Evolutionary conservation across 2,888 invertebrate genomes (phyloP).

Genomic region (Brachyptera putata): DNA sequence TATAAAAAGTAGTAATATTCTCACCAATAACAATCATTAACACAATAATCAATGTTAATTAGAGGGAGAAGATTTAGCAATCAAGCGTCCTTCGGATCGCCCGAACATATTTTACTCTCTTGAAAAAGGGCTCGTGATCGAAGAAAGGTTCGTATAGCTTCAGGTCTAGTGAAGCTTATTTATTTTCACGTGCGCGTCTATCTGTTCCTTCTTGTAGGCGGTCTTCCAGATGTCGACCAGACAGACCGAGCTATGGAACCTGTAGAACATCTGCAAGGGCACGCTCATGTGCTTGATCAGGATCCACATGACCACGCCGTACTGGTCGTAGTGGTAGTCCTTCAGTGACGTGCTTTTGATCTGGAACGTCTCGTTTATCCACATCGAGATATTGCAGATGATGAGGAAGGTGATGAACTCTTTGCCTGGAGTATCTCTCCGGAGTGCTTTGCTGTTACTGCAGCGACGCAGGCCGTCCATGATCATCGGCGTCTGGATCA

Average conservation of each 20-base stretch:
- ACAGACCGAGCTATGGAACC: conserved; percentile 75
- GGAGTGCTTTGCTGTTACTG: conserved; percentile 59
- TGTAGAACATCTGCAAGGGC: conserved; percentile 71
- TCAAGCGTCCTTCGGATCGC: no score
- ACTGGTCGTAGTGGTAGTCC: conserved; percentile 55
- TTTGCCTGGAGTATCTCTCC: conserved; percentile 65
- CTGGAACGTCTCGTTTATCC: conserved; percentile 70
- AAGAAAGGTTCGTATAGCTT: no score
- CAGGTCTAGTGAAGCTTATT: no score
- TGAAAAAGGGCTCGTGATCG: no score
- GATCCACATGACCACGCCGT: conserved; percentile 67
- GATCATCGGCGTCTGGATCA: conserved; percentile 69
- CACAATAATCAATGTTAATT: no score
- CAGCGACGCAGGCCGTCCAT: conserved; percentile 71
- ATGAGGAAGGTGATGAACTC: conserved; percentile 72
- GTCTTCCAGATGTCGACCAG: conserved; percentile 74
- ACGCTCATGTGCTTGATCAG: conserved; percentile 67
- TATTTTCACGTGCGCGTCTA: background rate
- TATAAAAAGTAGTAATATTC: no score
- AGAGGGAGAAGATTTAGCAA: no score
- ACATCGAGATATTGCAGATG: conserved; percentile 70
- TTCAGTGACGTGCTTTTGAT: conserved; percentile 50
- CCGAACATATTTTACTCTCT: no score
- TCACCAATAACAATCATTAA: no score
- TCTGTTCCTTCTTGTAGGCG: conserved; percentile 58